These are phyloP conservation scores for Oceanodroma tethys DNA, from an alignment of 2,113 vertebrate species.

Conservation along the genomic window DNA sequence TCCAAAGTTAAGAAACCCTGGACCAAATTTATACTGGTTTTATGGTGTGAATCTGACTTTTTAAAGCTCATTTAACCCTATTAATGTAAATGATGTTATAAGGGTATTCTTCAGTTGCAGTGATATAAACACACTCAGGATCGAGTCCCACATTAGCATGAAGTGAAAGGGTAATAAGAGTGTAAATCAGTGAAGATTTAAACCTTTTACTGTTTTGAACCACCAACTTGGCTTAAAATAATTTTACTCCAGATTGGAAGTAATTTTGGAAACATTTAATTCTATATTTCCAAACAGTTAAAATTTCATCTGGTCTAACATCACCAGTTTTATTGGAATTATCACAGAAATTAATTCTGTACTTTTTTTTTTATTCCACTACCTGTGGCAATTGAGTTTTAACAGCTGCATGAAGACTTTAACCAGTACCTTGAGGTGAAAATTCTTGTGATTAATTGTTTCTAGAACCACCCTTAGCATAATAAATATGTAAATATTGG, in stretches of 20 bases:
- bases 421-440: background rate
- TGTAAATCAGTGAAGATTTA: background rate
- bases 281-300: background rate
- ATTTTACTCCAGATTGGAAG: background rate
- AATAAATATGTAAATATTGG: slow-evolving; percentile 3
- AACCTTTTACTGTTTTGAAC: background rate
- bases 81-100: background rate
- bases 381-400: background rate
- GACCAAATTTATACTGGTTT: background rate
- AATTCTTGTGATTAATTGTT: background rate
- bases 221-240: background rate
- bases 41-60: background rate
- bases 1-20: background rate
- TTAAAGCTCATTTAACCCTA: background rate
- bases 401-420: background rate
- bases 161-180: background rate
- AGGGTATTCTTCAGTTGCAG: background rate
- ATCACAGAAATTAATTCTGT: background rate
- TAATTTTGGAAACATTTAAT: background rate
- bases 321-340: background rate
- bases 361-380: background rate
- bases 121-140: background rate
- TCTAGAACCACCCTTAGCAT: background rate
- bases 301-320: background rate
- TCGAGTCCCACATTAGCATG: background rate